Evolutionary conservation across 53 echinoderm and acorn worm species (phyloP).

Genomic region (Echinarachnius parma): DNA sequence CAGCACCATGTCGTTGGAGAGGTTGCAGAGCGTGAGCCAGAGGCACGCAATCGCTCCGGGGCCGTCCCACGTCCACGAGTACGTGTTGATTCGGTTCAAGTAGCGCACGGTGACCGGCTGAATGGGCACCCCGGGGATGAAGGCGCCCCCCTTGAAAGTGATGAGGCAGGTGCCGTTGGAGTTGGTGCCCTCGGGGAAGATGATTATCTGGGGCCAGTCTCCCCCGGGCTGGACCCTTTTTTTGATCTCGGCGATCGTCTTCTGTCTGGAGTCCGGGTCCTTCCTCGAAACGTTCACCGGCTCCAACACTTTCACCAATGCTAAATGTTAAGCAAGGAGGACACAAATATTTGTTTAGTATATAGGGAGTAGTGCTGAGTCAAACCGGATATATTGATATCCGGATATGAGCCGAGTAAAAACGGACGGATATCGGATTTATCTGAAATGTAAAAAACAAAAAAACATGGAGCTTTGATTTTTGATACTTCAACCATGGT

Average conservation of each 20-base stretch:
- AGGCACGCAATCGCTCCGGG: constrained; percentile 59
- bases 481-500: no score
- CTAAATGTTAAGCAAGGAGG: no score
- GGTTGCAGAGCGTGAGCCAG: constrained; percentile 91
- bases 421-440: no score
- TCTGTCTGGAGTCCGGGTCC: constrained; percentile 83
- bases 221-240: constrained; percentile 66
- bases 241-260: constrained; percentile 89
- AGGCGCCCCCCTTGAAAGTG: constrained; percentile 96
- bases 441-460: no score
- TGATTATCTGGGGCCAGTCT: constrained; percentile 90
- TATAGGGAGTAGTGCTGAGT: no score
- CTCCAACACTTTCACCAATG: constrained; percentile 65
- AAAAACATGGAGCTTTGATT: no score
- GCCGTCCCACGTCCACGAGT: constrained; percentile 97
- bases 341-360: no score
- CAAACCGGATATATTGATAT: no score
- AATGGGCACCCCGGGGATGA: constrained; percentile 85
- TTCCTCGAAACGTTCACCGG: constrained; percentile 89
- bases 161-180: constrained; percentile 89
- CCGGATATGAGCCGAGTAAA: no score
- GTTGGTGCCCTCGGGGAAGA: constrained; percentile 95
- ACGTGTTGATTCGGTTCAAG: constrained; percentile 62
- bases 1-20: constrained; percentile 73
- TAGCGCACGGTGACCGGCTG: constrained; percentile 81